Base-by-base conservation (phyloP, 2,113 vertebrate species). In the Gopherus evgoodei region DNA sequence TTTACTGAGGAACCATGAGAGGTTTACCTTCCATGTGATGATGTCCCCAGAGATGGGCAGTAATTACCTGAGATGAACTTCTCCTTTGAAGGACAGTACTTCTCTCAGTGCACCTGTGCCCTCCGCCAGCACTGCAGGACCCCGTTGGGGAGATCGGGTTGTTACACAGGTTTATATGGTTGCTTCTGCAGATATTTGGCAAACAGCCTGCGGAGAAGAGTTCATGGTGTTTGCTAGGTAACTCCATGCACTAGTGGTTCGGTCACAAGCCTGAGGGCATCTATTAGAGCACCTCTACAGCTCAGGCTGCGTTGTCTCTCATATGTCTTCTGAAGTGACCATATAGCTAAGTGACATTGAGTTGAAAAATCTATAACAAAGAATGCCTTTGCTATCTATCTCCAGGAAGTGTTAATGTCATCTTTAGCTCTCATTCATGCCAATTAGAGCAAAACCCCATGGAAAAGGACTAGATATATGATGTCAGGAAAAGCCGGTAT, bases 131-230 rank as follows among this genome's bases (percentile, higher is more conserved):
- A 85, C 16, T 10, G 2, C 22, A 29, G 42, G n/a, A 29, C 0
- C 25, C 29, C 0, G 0, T 17, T 2, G 38, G 16, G 0, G 0
- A 16, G 27, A 2, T 86, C 25, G 29, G 78, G 54, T 69, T 31
- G n/a, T 54, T 11, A 16, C n/a, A 19, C 47, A 83, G 8, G 24
- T 27, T 56, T 42, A 29, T 91, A 2, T 35, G 0, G 0, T 79
- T 79, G 81, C n/a, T 29, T n/a, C 44, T 86, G 27, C 3, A 52
- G 9, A 24, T 11, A 21, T 27, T 17, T 83, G 49, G 27, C 52
- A n/a, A 83, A 83, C 53, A 52, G 54, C 42, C 38, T 65, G 53
- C 79, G 44, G 75, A 57, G 31, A 59, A 83, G 80, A 17, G 29
- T 59, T 54, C 35, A 57, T 53, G 59, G 22, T 50, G 19, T 56